Conservation (phyloP, 2,888 invertebrate genomes). For the Dendrolimus houi region DNA sequence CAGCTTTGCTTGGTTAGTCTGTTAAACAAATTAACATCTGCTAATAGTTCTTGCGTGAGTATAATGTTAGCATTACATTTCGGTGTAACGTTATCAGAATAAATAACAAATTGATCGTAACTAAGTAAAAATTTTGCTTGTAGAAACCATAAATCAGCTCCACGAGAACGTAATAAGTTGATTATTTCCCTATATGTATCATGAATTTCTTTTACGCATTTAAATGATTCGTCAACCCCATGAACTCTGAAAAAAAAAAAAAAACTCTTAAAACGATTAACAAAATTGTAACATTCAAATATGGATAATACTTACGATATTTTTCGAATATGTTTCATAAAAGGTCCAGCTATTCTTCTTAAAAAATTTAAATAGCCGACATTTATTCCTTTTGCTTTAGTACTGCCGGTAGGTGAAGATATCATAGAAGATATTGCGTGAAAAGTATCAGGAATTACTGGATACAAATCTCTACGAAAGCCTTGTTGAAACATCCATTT, state of each 20-base stretch:
- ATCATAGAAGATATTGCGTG: conserved; percentile 47
- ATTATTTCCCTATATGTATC: conserved; percentile 56
- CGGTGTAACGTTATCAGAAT: conserved; percentile 39
- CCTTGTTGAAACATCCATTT: conserved; percentile 70
- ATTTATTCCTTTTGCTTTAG: conserved; percentile 55
- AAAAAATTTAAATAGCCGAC: conserved; percentile 58
- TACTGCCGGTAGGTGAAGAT: conserved; percentile 26
- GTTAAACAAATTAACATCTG: conserved; percentile 35
- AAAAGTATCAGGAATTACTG: conserved; percentile 60
- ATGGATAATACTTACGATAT: conserved; percentile 34
- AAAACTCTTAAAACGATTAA: conserved; percentile 5
- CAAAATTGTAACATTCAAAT: conserved; percentile 1
- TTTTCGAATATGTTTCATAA: conserved; percentile 57
- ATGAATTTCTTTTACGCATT: conserved; percentile 51
- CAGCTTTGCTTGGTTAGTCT: conserved; percentile 70
- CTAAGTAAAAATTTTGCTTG: conserved; percentile 55
- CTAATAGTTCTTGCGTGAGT: conserved; percentile 35
- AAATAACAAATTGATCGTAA: conserved; percentile 52
- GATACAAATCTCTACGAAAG: conserved; percentile 60
- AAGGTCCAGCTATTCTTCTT: conserved; percentile 55
- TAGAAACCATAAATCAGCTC: conserved; percentile 45
- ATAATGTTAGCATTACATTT: conserved; percentile 49
- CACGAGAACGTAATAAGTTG: conserved; percentile 44
- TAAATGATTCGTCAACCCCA: conserved; percentile 45
- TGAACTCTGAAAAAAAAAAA: conserved; percentile 27